Evolutionary conservation across 1,140 invertebrate genomes (phyloP).

Genomic region (Doryteuthis pealeii): DNA sequence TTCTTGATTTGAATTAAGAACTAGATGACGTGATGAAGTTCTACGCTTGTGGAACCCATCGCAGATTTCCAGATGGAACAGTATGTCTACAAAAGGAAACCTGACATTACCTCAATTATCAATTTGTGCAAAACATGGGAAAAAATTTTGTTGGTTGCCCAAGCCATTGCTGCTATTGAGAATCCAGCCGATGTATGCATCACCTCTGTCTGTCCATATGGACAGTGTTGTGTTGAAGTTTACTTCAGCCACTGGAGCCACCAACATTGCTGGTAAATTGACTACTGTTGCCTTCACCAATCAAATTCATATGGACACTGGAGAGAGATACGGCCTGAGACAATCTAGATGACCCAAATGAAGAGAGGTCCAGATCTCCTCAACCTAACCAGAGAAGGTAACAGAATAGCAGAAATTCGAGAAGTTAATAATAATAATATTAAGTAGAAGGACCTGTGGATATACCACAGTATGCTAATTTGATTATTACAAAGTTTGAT

Average conservation of each 20-base stretch:
- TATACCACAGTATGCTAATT: no score
- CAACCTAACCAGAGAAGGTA: no score
- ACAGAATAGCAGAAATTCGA: no score
- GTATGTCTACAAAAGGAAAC: conserved; percentile 93
- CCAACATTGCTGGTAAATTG: conserved; percentile 97
- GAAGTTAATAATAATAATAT: no score
- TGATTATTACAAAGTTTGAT: no score
- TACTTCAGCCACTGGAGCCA: conserved; percentile 95
- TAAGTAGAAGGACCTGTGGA: no score
- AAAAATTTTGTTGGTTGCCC: conserved; percentile 92
- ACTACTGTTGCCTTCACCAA: conserved; percentile 98
- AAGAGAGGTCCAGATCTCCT: no score
- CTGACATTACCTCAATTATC: conserved; percentile 90
- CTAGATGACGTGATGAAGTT: conserved; percentile 99
- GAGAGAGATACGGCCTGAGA: no score
- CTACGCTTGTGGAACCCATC: conserved; percentile 89
- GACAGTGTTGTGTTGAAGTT: conserved; percentile 98
- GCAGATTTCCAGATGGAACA: conserved; percentile 91
- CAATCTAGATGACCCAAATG: no score
- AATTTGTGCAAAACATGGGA: conserved; percentile 98
- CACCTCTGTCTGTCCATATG: conserved; percentile 90
- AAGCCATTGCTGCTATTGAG: conserved; percentile 97
- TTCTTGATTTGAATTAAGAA: no score
- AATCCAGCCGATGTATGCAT: conserved; percentile 96
- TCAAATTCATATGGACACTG: no score